Percentiles rank a stretch among this genome's conserved stretches.
phyloP scores from a whole-genome alignment of 2,797 vertebrate species.

The Amblyraja radiata region DNA sequence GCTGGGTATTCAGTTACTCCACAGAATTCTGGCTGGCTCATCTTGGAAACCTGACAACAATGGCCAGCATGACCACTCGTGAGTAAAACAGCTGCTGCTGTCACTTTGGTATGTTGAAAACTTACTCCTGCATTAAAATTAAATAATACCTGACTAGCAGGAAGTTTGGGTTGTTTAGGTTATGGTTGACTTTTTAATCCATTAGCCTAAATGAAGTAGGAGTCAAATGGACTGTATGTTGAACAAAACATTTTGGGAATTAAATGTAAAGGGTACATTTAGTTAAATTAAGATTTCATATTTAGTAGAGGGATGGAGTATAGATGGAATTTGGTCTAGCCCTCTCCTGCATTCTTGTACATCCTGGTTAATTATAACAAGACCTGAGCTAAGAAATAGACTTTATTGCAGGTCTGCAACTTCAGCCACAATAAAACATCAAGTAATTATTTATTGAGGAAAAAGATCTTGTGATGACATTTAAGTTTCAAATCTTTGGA shows the following conservation, averaged over 20 bases:
- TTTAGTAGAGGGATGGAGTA: neutral
- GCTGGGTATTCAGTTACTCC: neutral
- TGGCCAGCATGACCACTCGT: neutral
- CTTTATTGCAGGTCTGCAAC: neutral
- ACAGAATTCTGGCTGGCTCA: constrained; percentile 12
- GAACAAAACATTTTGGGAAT: neutral
- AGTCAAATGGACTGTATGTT: neutral
- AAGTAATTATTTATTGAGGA: neutral
- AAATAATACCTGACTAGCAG: too few relatives aligned
- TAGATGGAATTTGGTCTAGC: neutral
- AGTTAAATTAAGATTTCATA: neutral
- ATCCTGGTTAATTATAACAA: neutral
- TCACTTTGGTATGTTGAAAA: neutral
- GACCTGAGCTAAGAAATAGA: neutral
- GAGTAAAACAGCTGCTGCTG: constrained; percentile 15
- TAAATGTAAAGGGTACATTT: neutral
- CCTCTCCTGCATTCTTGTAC: neutral
- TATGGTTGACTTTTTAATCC: neutral
- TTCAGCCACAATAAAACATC: neutral
- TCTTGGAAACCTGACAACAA: neutral
- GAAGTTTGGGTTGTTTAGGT: neutral
- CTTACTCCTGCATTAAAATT: neutral
- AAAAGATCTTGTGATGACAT: neutral
- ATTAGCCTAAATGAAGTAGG: neutral
- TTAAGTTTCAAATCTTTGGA: neutral